These are phyloP conservation scores for Orthonychiurus folsomi DNA, from an alignment of 2,888 invertebrate genomes.

Conservation along the genomic window DNA sequence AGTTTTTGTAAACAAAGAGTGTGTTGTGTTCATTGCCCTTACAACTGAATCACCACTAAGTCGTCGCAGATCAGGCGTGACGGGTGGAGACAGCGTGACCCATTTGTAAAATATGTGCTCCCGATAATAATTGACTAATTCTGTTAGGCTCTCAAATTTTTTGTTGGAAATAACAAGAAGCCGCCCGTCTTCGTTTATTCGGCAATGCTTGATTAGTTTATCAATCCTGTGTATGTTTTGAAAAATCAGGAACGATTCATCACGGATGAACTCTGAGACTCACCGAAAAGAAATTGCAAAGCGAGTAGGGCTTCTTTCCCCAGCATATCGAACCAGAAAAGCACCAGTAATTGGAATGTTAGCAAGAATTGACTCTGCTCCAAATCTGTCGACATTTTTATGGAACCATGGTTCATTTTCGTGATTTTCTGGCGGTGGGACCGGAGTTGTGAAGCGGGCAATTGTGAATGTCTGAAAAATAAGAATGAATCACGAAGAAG, in stretches of 20 bases:
- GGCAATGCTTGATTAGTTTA: slow-evolving; percentile 90
- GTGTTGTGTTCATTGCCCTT: no score
- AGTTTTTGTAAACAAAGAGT: no score
- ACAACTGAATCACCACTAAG: no score
- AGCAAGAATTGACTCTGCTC: slow-evolving; percentile 32
- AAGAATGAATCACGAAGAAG: neutral
- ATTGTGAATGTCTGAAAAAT: slow-evolving; percentile 15
- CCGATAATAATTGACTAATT: slow-evolving; percentile 83
- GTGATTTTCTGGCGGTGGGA: slow-evolving; percentile 16
- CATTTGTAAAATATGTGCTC: slow-evolving; percentile 81
- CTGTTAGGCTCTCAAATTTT: slow-evolving; percentile 88
- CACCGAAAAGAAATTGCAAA: slow-evolving; percentile 24
- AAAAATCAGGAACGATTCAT: no score
- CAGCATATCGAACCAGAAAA: slow-evolving; percentile 34
- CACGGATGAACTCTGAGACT: neutral
- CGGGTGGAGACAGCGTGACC: slow-evolving; percentile 74
- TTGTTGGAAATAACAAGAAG: slow-evolving; percentile 80
- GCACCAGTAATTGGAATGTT: slow-evolving; percentile 34
- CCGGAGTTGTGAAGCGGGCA: slow-evolving; percentile 14
- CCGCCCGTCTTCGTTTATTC: slow-evolving; percentile 83
- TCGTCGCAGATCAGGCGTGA: slow-evolving; percentile 62
- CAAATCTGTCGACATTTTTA: slow-evolving; percentile 21
- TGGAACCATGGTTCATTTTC: slow-evolving; percentile 27
- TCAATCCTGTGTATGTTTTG: no score
- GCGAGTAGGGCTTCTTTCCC: neutral